Evolutionary conservation across 2,113 vertebrate genomes (phyloP).

Genomic region (Hippocampus abdominalis): DNA sequence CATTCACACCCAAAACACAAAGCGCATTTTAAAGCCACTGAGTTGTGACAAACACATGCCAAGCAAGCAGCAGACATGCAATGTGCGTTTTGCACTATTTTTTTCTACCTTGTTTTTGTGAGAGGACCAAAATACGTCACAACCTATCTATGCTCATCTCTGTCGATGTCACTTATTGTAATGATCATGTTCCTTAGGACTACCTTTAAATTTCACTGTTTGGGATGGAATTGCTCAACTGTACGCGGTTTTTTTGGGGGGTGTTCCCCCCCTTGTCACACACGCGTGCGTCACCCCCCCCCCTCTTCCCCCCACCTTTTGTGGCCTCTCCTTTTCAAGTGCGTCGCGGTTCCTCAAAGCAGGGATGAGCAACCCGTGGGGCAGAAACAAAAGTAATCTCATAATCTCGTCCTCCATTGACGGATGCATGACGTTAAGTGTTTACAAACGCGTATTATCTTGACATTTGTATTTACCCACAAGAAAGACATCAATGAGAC

Average conservation of each 20-base stretch:
- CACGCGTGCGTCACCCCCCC: neutral
- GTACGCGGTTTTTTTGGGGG: slow-evolving; percentile 21
- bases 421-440: slow-evolving; percentile 76
- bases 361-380: neutral
- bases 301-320: slow-evolving; percentile 36
- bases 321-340: slow-evolving; percentile 55
- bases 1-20: neutral
- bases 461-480: slow-evolving; percentile 58
- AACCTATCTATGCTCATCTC: slow-evolving; percentile 48
- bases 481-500: slow-evolving; percentile 35
- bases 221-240: slow-evolving; percentile 71
- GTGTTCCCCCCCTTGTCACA: neutral
- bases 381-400: slow-evolving; percentile 18
- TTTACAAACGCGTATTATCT: slow-evolving; percentile 68
- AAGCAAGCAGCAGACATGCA: neutral
- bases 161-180: slow-evolving; percentile 50
- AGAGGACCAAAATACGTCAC: slow-evolving; percentile 71
- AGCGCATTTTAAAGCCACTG: neutral
- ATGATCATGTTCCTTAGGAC: slow-evolving; percentile 57
- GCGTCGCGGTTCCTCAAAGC: slow-evolving; percentile 55
- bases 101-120: slow-evolving; percentile 42
- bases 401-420: slow-evolving; percentile 69
- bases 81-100: slow-evolving; percentile 66
- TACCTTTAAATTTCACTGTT: slow-evolving; percentile 74
- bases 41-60: slow-evolving; percentile 22